A percentile compares a stretch with the other conserved stretches of the same genome.
Conservation (phyloP, 2,888 invertebrate species). For the Hydriomena furcata region DNA sequence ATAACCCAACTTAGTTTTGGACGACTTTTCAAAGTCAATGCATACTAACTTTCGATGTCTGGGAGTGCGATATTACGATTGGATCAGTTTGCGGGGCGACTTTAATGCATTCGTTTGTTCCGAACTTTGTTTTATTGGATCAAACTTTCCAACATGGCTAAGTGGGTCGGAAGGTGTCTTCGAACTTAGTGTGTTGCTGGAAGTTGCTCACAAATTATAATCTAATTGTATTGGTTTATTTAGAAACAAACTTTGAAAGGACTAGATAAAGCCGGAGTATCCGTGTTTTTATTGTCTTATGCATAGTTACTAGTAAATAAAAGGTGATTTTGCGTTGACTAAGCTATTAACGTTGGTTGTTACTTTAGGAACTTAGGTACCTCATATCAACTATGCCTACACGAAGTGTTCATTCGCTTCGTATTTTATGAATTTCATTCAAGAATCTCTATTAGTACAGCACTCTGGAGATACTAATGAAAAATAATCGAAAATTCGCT, state of each 20-base stretch:
- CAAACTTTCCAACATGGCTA: slow-evolving; percentile 73
- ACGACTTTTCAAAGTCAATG: slow-evolving; percentile 84
- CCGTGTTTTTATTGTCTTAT: not conserved
- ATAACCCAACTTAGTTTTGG: slow-evolving; percentile 83
- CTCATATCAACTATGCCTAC: not conserved
- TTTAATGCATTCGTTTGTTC: slow-evolving; percentile 83
- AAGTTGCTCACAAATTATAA: slow-evolving; percentile 33
- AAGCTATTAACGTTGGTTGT: not conserved
- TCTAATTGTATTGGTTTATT: slow-evolving; percentile 21
- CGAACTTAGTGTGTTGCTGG: slow-evolving; percentile 41
- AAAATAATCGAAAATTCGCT: no score
- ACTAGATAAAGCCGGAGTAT: not conserved
- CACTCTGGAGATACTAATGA: no score
- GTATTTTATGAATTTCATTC: not conserved
- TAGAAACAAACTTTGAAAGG: slow-evolving; percentile 17
- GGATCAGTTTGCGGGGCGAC: slow-evolving; percentile 79
- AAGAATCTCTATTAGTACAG: not conserved
- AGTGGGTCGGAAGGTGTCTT: slow-evolving; percentile 53
- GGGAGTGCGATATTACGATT: slow-evolving; percentile 81
- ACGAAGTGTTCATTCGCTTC: not conserved
- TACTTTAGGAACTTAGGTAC: no score
- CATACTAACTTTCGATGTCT: slow-evolving; percentile 83
- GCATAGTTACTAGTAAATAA: not conserved
- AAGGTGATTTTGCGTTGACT: not conserved
- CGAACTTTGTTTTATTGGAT: slow-evolving; percentile 78